Conservation (phyloP, 2,888 invertebrate species). For the Rhagonycha fulva region DNA sequence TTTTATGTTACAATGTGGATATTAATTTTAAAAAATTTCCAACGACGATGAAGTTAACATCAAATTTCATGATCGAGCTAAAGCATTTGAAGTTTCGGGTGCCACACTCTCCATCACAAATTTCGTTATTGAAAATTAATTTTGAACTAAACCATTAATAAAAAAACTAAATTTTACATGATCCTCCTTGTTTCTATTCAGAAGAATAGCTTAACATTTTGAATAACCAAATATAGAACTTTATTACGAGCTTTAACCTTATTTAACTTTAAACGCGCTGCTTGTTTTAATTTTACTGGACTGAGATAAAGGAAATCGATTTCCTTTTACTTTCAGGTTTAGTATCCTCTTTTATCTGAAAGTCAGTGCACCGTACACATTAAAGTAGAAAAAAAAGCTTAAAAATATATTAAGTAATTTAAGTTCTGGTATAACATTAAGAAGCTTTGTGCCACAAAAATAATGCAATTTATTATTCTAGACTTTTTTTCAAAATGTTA, state of each 20-base stretch:
- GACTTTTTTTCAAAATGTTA: background rate
- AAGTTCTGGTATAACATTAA: background rate
- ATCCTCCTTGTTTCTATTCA: background rate
- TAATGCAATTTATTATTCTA: background rate
- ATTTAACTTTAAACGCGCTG: background rate
- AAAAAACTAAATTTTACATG: background rate
- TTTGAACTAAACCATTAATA: too few relatives aligned
- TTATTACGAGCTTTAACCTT: background rate
- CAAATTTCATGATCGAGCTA: too few relatives aligned
- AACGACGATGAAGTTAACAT: too few relatives aligned
- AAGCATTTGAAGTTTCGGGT: too few relatives aligned
- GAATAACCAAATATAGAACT: background rate
- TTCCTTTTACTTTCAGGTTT: background rate
- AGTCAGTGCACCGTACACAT: background rate
- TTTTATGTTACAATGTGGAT: too few relatives aligned
- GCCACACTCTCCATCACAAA: too few relatives aligned
- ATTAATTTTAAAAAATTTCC: too few relatives aligned
- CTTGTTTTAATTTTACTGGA: background rate
- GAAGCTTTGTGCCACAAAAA: background rate
- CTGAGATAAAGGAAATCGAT: background rate
- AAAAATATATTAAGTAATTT: too few relatives aligned
- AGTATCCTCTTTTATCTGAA: background rate
- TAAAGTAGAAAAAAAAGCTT: background rate
- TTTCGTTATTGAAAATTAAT: too few relatives aligned
- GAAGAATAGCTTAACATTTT: background rate